These are phyloP conservation scores for Rhogogaster chlorosoma DNA, from an alignment of 2,888 invertebrate genomes.

Conservation along the genomic window DNA sequence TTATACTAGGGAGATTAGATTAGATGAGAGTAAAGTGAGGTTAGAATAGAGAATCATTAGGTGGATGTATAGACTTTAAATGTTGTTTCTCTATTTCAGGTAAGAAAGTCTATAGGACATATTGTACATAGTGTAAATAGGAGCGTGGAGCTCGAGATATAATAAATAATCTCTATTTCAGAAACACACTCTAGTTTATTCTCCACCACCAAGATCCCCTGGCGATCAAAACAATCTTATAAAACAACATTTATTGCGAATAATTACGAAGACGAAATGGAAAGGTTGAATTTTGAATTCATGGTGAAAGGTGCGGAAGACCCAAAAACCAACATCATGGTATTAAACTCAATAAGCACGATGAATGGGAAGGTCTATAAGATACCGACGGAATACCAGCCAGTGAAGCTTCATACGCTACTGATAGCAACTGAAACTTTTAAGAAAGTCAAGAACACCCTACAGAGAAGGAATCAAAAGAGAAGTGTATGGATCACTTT, in stretches of 20 bases:
- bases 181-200: too few species aligned
- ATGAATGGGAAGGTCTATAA: constrained; percentile 46
- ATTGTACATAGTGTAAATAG: too few species aligned
- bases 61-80: too few species aligned
- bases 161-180: too few species aligned
- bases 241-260: not conserved
- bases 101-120: too few species aligned
- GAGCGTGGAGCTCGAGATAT: too few species aligned
- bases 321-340: constrained; percentile 51
- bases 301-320: constrained; percentile 42
- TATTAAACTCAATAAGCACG: constrained; percentile 50
- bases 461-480: constrained; percentile 53
- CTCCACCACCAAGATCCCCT: too few species aligned
- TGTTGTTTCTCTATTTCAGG: too few species aligned
- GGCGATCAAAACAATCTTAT: too few species aligned
- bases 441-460: constrained; percentile 51
- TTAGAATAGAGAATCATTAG: too few species aligned
- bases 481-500: constrained; percentile 54
- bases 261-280: constrained; percentile 9
- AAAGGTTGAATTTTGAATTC: constrained; percentile 51
- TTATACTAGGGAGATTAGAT: too few species aligned
- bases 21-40: too few species aligned
- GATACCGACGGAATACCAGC: constrained; percentile 47
- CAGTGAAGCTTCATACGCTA: not conserved
- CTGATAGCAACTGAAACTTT: not conserved